Evolutionary conservation across 2,797 vertebrate genomes (phyloP).

Genomic region (Graptemys geographica): DNA sequence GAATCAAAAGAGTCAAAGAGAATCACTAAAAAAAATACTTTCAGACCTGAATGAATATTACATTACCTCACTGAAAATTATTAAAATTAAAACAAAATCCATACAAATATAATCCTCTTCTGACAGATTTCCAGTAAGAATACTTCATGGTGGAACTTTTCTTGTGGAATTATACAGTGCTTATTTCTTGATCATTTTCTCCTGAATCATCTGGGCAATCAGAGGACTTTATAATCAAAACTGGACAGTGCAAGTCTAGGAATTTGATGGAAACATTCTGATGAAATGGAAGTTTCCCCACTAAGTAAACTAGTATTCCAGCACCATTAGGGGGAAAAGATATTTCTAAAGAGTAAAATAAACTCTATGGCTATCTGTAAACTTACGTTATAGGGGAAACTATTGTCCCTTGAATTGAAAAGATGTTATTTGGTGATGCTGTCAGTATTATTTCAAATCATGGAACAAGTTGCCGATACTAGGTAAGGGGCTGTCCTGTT

Average conservation of each 20-base stretch:
- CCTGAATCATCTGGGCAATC: background rate
- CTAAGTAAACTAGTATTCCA: background rate
- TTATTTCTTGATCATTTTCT: background rate
- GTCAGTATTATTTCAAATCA: background rate
- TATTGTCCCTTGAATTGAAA: conserved; percentile 10
- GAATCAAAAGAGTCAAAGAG: background rate
- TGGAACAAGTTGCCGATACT: background rate
- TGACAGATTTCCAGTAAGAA: background rate
- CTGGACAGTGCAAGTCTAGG: background rate
- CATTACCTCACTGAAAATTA: background rate
- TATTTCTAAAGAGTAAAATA: background rate
- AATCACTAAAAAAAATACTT: background rate
- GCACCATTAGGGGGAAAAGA: background rate
- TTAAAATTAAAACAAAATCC: background rate
- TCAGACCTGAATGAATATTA: background rate
- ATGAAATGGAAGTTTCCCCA: background rate
- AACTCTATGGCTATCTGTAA: background rate
- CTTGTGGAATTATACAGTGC: background rate
- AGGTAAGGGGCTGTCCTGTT: background rate
- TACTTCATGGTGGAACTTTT: background rate
- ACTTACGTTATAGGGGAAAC: background rate
- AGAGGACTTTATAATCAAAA: background rate
- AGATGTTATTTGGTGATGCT: background rate
- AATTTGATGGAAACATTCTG: background rate
- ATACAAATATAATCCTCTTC: background rate